Percentiles rank a stretch among this genome's conserved stretches.
Conservation (phyloP, 2,113 vertebrate genomes). For the Penelope pileata region DNA sequence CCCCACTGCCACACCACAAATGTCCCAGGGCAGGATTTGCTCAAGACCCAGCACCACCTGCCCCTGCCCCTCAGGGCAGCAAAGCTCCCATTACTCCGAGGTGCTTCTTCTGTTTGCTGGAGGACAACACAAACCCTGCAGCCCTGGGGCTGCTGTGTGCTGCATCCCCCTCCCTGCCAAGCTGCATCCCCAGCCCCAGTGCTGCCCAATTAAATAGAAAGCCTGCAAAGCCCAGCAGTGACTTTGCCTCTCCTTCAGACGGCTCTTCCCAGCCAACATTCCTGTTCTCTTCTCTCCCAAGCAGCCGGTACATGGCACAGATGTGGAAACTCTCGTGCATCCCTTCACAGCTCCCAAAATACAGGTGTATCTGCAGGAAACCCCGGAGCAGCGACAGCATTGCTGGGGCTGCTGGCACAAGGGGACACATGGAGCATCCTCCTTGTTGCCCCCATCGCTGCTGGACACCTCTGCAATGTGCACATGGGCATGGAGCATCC, state of each 20-base stretch:
- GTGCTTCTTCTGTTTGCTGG: background rate
- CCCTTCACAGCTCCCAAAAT: background rate
- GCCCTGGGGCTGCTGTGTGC: background rate
- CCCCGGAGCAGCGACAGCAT: rapidly evolving
- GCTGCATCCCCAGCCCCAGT: rapidly evolving
- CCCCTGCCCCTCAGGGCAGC: rapidly evolving
- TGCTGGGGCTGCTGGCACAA: rapidly evolving
- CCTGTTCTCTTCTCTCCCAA: rapidly evolving
- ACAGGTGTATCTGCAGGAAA: background rate
- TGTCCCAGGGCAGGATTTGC: background rate
- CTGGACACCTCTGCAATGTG: rapidly evolving
- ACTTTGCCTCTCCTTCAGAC: background rate
- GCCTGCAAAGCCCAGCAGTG: background rate
- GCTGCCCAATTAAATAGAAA: background rate
- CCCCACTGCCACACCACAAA: background rate
- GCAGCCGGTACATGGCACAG: background rate
- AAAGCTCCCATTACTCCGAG: background rate
- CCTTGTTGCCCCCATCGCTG: background rate
- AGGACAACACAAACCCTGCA: background rate
- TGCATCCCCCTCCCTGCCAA: background rate
- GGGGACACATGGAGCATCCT: background rate
- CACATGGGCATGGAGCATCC: background rate
- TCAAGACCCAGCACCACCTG: background rate
- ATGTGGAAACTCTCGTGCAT: background rate
- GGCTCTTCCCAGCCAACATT: background rate